Base-by-base conservation (phyloP, 2,888 invertebrate species). In the Erebia aethiops region DNA sequence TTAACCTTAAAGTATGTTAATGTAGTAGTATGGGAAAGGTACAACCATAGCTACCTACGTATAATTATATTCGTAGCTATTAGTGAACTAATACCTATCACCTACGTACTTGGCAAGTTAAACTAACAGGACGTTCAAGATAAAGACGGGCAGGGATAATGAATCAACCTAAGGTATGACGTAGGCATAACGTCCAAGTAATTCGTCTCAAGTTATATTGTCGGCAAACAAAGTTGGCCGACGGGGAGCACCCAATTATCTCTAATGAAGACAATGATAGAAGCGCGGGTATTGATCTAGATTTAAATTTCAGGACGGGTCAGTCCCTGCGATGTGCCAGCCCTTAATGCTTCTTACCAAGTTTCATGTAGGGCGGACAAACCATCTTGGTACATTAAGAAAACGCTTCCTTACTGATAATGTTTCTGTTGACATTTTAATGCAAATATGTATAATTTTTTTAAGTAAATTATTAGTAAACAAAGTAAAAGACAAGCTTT, bases 261-360 rank as follows among this genome's bases (percentile, higher is more conserved):
- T 89, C 89, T 94, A 94, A 94, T 94, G 94, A 94, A 93, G 94
- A 94, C 94, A 94, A 93, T 94, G 94, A 94, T 93, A 93, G 92
- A 93, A 92, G 93, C 92, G 87, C 85, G 91, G 93, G 92, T 93
- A 93, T 93, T 93, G 93, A 93, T 93, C 93, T 93, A 93, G 93
- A 93, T 93, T 93, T 93, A 92, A 93, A 93, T 93, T 93, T 93
- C 93, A 93, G 90, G 91, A 91, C 90, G 93, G 93, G 93, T 93
- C 92, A 92, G 93, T 92, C 92, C 91, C 91, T 87, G 82, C 89
- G 87, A 90, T 87, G 91, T 90, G 87, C 87, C 86, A 87, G 91
- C 91, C 92, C 91, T 92, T 93, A 92, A 93, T 93, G 93, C 85
- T 87, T 92, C 92, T 92, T 91, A 84, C 86, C 77, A 91, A 92